phyloP scores from a whole-genome alignment of 1,140 invertebrate genomes.

The Megathymus violae region DNA sequence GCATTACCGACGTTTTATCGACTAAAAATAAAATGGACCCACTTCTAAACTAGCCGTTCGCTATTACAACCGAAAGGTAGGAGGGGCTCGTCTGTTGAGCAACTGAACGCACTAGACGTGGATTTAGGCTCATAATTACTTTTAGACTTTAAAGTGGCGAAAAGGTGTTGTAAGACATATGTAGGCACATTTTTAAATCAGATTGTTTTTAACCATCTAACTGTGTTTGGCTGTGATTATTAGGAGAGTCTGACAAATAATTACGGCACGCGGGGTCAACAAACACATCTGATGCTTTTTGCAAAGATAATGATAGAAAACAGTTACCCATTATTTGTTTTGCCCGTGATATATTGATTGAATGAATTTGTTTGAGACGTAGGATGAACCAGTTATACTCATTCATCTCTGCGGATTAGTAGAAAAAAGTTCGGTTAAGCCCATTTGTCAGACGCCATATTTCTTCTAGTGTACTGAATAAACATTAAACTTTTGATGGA shows the following conservation, averaged over 20 bases:
- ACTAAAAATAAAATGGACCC: too few relatives aligned
- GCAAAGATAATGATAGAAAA: slow-evolving; percentile 34
- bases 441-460: slow-evolving; percentile 19
- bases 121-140: too few relatives aligned
- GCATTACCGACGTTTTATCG: too few relatives aligned
- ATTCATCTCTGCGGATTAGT: slow-evolving; percentile 32
- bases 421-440: slow-evolving; percentile 6
- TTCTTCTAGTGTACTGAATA: background rate
- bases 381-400: slow-evolving; percentile 21
- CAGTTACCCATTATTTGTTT: slow-evolving; percentile 43
- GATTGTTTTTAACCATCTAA: too few relatives aligned
- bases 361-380: slow-evolving; percentile 40
- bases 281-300: slow-evolving; percentile 32
- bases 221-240: slow-evolving; percentile 16
- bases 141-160: too few relatives aligned
- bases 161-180: too few relatives aligned
- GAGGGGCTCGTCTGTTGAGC: too few relatives aligned
- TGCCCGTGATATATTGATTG: slow-evolving; percentile 44
- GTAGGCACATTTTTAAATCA: too few relatives aligned
- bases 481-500: slow-evolving; percentile 17
- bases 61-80: too few relatives aligned
- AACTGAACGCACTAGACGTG: too few relatives aligned
- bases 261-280: slow-evolving; percentile 35
- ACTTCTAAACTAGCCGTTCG: too few relatives aligned
- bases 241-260: slow-evolving; percentile 29